Base-by-base conservation (phyloP, 2,888 invertebrate genomes). In the Ormyrus pomaceus region DNA sequence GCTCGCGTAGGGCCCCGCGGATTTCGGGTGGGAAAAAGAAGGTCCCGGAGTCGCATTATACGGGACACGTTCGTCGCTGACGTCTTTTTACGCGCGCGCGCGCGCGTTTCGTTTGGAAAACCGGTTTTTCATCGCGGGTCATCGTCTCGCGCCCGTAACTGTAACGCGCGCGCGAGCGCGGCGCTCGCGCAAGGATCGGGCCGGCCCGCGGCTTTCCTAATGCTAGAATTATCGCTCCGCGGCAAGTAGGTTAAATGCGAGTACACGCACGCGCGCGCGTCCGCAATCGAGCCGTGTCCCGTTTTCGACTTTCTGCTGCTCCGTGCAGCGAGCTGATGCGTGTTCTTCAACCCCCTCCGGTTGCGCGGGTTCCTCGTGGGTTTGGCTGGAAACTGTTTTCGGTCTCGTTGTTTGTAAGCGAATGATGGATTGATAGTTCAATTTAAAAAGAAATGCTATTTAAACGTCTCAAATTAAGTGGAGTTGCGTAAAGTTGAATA, bases 241-340 rank as follows among this genome's bases (percentile, higher is more conserved):
- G 59, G 77, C 82, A 87, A 86, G 87, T 87, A 87, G 87, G 85
- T 86, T 87, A 86, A 83, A 66, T 19, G 19, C 19, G 19, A 19
- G 19, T 19, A 19, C 19, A 19, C 19, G 19, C 19, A 19, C 19
- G 19, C 9, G 45, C 76, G 66, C 79, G 82, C 64, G 59, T 34
- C 5, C 72, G 62, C 50, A 4, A 34, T 34, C 34, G 34, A 34
- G 34, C 19, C 34, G 34, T 34, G 34, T 34, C 34, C 34, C 34
- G 34, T 34, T 34, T 34, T 34, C 34, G 34, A 34, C 0, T 34
- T 4, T 34, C 34, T 4, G 34, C 19, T 2, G 48, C 19, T 13
- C 6, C 8, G 6, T 13, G 3, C 13, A 45, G 59, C 10, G 34
- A n/a, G n/a, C 58, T 2, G 34, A 56, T 56, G 56, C 6, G 34